phyloP scores from a whole-genome alignment of 2,113 vertebrate species.

The Sprattus sprattus region DNA sequence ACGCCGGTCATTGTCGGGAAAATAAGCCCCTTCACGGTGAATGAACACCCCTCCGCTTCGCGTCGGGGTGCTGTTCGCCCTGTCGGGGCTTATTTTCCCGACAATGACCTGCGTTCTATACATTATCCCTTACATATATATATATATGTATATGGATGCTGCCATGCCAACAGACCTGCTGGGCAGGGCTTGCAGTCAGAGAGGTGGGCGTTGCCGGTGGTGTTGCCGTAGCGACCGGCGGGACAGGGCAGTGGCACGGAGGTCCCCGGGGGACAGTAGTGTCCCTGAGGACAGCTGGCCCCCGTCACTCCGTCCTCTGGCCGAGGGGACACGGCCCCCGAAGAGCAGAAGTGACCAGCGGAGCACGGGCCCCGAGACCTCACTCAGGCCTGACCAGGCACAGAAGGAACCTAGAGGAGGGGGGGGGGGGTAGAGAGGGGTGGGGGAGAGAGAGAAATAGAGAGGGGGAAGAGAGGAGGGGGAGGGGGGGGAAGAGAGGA shows the following conservation, averaged over 20 bases:
- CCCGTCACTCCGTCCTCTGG: conserved; percentile 72
- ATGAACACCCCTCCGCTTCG: no score
- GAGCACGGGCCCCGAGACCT: conserved; percentile 69
- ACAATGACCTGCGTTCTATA: no score
- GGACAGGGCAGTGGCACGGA: conserved; percentile 73
- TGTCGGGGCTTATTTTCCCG: no score
- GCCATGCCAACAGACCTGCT: conserved; percentile 67
- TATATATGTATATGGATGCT: no score
- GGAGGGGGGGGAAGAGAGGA: no score
- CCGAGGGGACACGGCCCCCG: conserved; percentile 62
- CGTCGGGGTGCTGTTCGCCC: no score
- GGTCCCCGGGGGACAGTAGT: conserved; percentile 79
- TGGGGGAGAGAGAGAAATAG: not conserved
- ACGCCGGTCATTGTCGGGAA: no score
- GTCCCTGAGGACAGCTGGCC: conserved; percentile 71
- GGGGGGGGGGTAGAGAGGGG: no score
- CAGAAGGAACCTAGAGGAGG: conserved; percentile 74
- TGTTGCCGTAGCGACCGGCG: conserved; percentile 75
- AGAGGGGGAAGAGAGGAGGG: no score
- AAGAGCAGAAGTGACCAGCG: conserved; percentile 75
- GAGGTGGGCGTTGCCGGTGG: conserved; percentile 61
- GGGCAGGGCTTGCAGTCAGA: conserved; percentile 76
- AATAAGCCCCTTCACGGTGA: no score
- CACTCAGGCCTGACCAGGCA: conserved; percentile 60
- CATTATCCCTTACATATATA: no score